phyloP scores from a whole-genome alignment of 2,888 invertebrate genomes.

The Dioctria linearis region DNA sequence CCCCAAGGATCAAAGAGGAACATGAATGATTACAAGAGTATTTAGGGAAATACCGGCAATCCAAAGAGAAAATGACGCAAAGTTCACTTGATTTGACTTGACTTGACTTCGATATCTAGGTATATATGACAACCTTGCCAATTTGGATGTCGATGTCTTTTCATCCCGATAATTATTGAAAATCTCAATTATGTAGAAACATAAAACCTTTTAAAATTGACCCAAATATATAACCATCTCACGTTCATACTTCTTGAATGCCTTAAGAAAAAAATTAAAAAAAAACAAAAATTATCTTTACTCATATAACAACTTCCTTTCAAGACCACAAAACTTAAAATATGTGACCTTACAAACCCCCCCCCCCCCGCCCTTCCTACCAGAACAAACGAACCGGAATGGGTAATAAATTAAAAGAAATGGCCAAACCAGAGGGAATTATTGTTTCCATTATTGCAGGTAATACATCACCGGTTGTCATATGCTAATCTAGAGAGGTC shows the following conservation, averaged over 20 bases:
- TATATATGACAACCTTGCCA: no score
- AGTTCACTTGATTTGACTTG: no score
- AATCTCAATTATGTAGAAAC: no score
- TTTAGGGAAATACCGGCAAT: no score
- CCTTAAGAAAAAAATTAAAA: neutral
- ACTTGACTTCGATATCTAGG: no score
- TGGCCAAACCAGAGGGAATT: conserved; percentile 47
- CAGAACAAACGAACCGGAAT: conserved; percentile 42
- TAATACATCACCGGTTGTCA: conserved; percentile 51
- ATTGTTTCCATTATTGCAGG: conserved; percentile 52
- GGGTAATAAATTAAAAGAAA: conserved; percentile 46
- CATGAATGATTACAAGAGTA: no score
- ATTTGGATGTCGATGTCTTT: no score
- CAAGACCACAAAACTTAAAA: neutral
- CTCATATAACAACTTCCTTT: conserved; percentile 39
- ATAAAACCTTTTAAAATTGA: conserved; percentile 1
- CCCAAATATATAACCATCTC: neutral
- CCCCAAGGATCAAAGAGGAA: no score
- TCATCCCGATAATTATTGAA: no score
- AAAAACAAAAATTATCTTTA: conserved; percentile 10
- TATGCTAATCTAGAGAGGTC: conserved; percentile 45
- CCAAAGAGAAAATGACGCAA: no score
- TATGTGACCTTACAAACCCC: conserved; percentile 4
- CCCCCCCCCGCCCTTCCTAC: no score
- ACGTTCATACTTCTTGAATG: conserved; percentile 10